phyloP scores from a whole-genome alignment of 2,888 invertebrate genomes.

The Stenoptilia bipunctidactyla region DNA sequence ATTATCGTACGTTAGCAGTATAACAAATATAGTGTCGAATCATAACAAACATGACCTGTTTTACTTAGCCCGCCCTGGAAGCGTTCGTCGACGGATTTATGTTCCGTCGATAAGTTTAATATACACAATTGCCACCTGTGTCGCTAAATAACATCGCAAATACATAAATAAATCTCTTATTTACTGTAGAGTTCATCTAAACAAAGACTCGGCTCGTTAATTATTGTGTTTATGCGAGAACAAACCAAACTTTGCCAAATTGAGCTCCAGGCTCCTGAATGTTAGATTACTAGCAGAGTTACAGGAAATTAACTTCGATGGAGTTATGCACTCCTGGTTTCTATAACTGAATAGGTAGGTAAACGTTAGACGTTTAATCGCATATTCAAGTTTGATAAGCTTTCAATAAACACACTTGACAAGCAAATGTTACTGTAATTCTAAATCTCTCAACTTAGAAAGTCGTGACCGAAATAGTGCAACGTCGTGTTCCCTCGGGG shows the following conservation, averaged over 20 bases:
- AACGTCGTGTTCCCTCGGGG: conserved; percentile 27
- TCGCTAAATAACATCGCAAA: conserved; percentile 39
- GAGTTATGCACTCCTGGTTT: conserved; percentile 21
- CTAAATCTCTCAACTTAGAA: conserved; percentile 1
- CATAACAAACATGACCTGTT: conserved; percentile 43
- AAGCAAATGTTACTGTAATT: no score
- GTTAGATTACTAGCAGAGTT: conserved; percentile 4
- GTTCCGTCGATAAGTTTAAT: conserved; percentile 12
- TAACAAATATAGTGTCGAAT: conserved; percentile 26
- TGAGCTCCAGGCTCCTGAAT: conserved; percentile 8
- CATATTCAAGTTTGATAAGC: no score
- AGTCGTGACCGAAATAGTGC: conserved; percentile 20
- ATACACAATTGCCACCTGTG: conserved; percentile 35
- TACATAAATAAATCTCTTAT: conserved; percentile 10
- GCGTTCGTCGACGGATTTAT: conserved; percentile 42
- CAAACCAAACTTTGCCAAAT: conserved; percentile 7
- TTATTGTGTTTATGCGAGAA: conserved; percentile 23
- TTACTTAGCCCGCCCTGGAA: conserved; percentile 26
- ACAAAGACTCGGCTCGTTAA: conserved; percentile 22
- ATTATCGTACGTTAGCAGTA: conserved; percentile 26
- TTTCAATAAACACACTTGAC: no score
- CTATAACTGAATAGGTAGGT: no score
- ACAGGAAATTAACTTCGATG: conserved; percentile 28
- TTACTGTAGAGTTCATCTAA: conserved; percentile 22
- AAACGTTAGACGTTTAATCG: no score